Evolutionary conservation across 2,888 invertebrate genomes (phyloP).

Genomic region (Drosophila phalerata): DNA sequence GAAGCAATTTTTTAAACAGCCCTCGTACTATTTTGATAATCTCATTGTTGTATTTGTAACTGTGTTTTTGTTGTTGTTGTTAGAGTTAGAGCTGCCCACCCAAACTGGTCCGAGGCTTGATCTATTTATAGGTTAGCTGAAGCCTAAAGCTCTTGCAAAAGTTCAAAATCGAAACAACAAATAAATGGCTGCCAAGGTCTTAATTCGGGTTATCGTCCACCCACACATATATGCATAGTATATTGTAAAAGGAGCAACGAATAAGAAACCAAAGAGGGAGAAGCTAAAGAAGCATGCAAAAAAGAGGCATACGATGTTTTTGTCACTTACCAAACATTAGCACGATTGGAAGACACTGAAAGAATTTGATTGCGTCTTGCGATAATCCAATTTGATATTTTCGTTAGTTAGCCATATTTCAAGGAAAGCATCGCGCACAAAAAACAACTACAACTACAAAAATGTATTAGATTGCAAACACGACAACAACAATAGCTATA

Average conservation of each 20-base stretch:
- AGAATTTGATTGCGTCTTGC: constrained; percentile 34
- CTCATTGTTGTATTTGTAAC: constrained; percentile 29
- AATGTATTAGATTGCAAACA: constrained; percentile 70
- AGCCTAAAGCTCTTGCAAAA: constrained; percentile 50
- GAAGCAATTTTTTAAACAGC: not conserved
- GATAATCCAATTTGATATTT: constrained; percentile 79
- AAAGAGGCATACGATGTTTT: constrained; percentile 13
- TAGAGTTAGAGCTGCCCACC: constrained; percentile 51
- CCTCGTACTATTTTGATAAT: constrained; percentile 46
- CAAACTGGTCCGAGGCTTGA: constrained; percentile 71
- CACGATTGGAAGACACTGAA: constrained; percentile 33
- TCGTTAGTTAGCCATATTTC: constrained; percentile 60
- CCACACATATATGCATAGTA: constrained; percentile 26
- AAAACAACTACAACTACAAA: constrained; percentile 59
- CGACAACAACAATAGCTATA: constrained; percentile 29
- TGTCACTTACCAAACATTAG: constrained; percentile 53
- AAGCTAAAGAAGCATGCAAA: constrained; percentile 4
- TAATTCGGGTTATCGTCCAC: constrained; percentile 21
- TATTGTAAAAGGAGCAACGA: constrained; percentile 10
- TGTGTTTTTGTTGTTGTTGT: constrained; percentile 29
- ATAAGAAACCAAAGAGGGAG: not conserved
- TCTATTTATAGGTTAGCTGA: constrained; percentile 69
- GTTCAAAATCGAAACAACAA: constrained; percentile 47
- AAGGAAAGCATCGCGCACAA: constrained; percentile 38
- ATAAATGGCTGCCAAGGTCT: constrained; percentile 49